A percentile compares a stretch with the other conserved stretches of the same genome.
These are phyloP conservation scores for Drosophila prostipennis DNA, from an alignment of 2,888 invertebrate species.

Conservation along the genomic window DNA sequence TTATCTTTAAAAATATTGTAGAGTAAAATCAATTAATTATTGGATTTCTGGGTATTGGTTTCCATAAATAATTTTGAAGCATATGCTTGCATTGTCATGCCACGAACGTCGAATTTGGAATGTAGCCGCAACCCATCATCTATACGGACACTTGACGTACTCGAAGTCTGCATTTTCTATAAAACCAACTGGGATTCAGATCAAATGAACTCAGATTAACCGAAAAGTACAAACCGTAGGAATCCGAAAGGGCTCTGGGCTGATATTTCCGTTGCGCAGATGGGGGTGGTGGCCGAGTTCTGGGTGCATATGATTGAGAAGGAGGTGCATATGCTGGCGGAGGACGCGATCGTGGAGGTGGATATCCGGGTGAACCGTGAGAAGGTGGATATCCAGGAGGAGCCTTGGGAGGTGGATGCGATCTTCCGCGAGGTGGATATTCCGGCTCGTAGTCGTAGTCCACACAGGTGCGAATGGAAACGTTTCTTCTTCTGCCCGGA, in stretches of 20 bases:
- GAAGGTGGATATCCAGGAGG: neutral
- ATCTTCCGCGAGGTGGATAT: neutral
- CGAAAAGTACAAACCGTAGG: neutral
- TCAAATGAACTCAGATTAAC: neutral
- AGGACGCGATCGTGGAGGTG: neutral
- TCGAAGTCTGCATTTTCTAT: neutral
- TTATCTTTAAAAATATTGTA: too few species aligned
- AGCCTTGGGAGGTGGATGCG: neutral
- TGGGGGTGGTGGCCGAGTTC: neutral
- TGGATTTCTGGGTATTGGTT: too few species aligned
- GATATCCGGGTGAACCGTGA: neutral
- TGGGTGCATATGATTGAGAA: neutral
- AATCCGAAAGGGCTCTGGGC: neutral
- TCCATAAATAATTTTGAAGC: too few species aligned
- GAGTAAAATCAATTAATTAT: too few species aligned
- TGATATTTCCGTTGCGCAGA: neutral
- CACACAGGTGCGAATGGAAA: slow-evolving; percentile 51
- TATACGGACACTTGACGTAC: slow-evolving; percentile 2
- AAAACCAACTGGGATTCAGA: neutral
- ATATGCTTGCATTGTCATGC: too few species aligned
- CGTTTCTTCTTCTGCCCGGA: slow-evolving; percentile 41
- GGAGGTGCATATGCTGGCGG: neutral
- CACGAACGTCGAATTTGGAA: neutral
- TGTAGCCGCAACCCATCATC: neutral
- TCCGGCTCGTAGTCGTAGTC: slow-evolving; percentile 57